phyloP scores from a whole-genome alignment of 2,113 vertebrate genomes.

The Chaetops frenatus region DNA sequence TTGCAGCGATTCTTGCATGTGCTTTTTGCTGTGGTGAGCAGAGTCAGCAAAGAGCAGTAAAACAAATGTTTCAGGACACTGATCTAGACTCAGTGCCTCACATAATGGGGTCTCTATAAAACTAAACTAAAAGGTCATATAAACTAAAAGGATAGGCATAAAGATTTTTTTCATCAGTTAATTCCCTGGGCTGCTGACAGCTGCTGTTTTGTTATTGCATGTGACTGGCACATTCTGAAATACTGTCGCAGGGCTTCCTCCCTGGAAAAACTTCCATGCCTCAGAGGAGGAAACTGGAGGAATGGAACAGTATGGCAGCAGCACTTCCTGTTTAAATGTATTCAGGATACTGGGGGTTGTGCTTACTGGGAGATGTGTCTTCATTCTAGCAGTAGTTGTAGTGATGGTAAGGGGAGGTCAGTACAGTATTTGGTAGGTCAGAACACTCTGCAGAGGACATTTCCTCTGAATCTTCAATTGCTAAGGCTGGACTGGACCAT shows the following conservation, averaged over 20 bases:
- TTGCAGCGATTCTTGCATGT: not conserved
- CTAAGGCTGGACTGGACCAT: not conserved
- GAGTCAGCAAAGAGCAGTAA: constrained; percentile 8
- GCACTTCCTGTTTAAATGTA: not conserved
- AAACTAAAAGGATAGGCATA: not conserved
- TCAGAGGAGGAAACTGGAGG: not conserved
- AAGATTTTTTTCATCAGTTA: not conserved
- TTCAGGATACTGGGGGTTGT: not conserved
- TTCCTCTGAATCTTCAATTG: not conserved
- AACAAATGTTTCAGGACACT: not conserved
- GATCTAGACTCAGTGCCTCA: not conserved
- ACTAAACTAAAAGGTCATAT: not conserved
- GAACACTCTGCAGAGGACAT: not conserved
- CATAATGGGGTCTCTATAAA: not conserved
- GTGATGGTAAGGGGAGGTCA: not conserved
- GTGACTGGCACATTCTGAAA: not conserved
- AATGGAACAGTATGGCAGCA: not conserved
- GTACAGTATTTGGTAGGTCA: not conserved
- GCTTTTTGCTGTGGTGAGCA: not conserved
- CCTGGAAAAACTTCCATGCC: not conserved
- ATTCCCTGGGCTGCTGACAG: not conserved
- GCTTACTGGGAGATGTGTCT: not conserved
- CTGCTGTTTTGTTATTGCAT: not conserved
- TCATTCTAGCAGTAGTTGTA: not conserved
- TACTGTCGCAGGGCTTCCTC: not conserved